Base-by-base conservation (phyloP, 1,140 invertebrate species). In the Drosophila willistoni region DNA sequence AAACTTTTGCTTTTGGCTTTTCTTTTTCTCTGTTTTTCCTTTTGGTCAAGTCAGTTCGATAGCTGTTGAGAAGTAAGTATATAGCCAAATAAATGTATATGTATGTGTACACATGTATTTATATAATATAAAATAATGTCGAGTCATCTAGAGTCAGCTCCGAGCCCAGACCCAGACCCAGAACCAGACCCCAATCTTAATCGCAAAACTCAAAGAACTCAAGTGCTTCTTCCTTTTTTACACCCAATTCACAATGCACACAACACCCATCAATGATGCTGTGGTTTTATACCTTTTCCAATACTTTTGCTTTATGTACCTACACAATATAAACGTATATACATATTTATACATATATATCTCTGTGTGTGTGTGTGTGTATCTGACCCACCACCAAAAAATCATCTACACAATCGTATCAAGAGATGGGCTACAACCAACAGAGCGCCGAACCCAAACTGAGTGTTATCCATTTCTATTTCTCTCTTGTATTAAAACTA, bases 271-370 rank as follows among this genome's bases (percentile, higher is more conserved):
- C 44, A 51, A 51, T 71, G 81, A 67, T 76, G 83, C 81, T 87
- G 76, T 87, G 83, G 83, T 87, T 87, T 79, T 67, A 68, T 77
- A 83, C 75, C 79, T 82, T 84, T 85, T 71, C 81, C 71, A 83
- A 83, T 76, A 80, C 77, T 76, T 82, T 71, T 68, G 42, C 68
- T 59, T 71, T 64, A 25, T 54, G 14, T 68, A 39, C 41, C 29
- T 17, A 68, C 14, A 60, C 56, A 55, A 33, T 33, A 34, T 61
- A 39, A 9, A 59, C 62, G 47, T 61, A 54, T 61, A 55, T 68
- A 54, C 25, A 25, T 36, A 42, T 14, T 22, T 34, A 73, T 47
- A 68, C 36, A 69, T 76, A 63, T 63, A 41, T 42, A 39, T 73
- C 64, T 77, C 60, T 70, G 66, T 54, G 57, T 81, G 81, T 64